phyloP scores from a whole-genome alignment of 2,113 vertebrate species.

The Strigops habroptila region DNA sequence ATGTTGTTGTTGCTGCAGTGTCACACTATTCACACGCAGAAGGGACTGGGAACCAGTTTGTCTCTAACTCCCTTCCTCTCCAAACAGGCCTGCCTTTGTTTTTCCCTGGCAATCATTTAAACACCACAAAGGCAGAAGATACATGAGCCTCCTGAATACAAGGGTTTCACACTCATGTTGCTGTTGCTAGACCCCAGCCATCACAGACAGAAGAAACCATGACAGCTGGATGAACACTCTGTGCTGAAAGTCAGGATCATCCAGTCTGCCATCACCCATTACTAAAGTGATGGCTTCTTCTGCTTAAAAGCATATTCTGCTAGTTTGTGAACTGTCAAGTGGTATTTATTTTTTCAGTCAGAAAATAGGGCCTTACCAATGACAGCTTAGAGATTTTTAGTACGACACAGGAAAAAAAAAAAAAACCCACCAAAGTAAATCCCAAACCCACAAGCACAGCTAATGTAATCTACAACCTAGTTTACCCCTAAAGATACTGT shows the following conservation, averaged over 20 bases:
- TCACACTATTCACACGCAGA: neutral
- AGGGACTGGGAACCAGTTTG: neutral
- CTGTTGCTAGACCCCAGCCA: neutral
- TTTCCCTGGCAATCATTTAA: neutral
- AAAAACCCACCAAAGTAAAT: neutral
- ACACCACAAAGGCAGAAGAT: neutral
- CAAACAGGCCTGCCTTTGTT: neutral
- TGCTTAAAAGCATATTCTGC: neutral
- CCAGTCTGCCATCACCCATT: neutral
- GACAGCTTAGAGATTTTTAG: neutral
- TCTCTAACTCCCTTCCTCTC: neutral
- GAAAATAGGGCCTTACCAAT: neutral
- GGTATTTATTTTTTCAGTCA: neutral
- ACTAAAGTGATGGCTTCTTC: neutral
- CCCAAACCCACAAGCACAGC: neutral
- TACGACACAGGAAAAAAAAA: neutral
- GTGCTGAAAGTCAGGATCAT: neutral
- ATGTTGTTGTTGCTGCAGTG: neutral
- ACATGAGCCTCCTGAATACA: neutral
- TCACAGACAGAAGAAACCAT: neutral
- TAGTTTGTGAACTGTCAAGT: neutral
- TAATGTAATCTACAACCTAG: neutral
- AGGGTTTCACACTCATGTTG: neutral
- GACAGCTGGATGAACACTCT: neutral
- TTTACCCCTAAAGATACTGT: neutral